Evolutionary conservation across 1,140 invertebrate species (phyloP).

Genomic region (Branchinecta lynchi): DNA sequence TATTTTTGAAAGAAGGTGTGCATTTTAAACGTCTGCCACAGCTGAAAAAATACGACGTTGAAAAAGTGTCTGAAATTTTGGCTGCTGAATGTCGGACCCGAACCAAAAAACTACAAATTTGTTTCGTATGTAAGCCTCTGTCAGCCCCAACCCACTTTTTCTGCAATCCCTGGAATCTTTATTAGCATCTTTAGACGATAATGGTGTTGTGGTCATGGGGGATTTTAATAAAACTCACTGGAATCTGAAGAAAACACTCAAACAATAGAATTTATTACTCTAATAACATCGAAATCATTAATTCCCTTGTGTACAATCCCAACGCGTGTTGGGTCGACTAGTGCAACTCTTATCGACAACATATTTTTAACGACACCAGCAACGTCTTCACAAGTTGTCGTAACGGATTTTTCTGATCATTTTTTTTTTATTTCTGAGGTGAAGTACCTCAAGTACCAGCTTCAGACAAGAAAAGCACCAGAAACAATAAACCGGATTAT

Average conservation of each 20-base stretch:
- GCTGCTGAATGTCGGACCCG: background rate
- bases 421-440: too few relatives aligned
- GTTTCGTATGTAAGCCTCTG: background rate
- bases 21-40: conserved; percentile 6
- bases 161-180: conserved; percentile 9
- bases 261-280: too few relatives aligned
- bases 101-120: conserved; percentile 3
- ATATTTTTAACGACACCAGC: too few relatives aligned
- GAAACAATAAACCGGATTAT: too few relatives aligned
- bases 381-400: too few relatives aligned
- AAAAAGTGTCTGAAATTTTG: conserved; percentile 3
- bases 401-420: too few relatives aligned
- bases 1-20: conserved; percentile 9
- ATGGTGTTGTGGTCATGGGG: conserved; percentile 4
- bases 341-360: conserved; percentile 19
- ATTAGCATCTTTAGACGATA: conserved; percentile 6
- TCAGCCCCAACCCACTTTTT: conserved; percentile 15
- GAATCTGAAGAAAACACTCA: too few relatives aligned
- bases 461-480: too few relatives aligned
- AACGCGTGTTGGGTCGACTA: conserved; percentile 22
- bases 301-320: conserved; percentile 22
- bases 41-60: conserved; percentile 6
- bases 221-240: conserved; percentile 17
- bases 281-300: conserved; percentile 19
- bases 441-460: too few relatives aligned